Conservation (phyloP, 2,113 vertebrate genomes). For the Rhabdomys dilectus region DNA sequence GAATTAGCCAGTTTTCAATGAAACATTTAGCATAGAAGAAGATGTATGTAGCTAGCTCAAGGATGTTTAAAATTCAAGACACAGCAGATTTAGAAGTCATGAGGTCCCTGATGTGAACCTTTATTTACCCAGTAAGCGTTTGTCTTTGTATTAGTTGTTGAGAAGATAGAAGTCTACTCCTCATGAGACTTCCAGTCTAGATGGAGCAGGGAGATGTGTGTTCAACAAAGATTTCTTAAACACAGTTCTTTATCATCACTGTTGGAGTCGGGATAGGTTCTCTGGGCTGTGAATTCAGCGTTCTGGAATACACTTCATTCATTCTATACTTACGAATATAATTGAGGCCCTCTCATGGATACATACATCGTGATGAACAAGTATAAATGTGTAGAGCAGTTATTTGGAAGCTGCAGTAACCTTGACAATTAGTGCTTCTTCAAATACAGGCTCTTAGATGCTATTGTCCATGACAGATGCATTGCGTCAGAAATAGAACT, state of each 20-base stretch:
- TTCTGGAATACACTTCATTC: neutral
- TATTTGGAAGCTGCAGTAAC: neutral
- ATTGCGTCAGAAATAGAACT: neutral
- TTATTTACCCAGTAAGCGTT: slow-evolving; percentile 39
- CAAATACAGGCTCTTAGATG: neutral
- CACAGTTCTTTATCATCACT: neutral
- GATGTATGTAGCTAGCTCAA: neutral
- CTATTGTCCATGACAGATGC: neutral
- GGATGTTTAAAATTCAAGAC: neutral
- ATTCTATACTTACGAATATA: neutral
- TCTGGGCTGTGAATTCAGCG: neutral
- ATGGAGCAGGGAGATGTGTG: neutral
- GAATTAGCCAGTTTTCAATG: slow-evolving; percentile 17
- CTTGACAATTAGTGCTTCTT: neutral
- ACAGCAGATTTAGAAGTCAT: neutral
- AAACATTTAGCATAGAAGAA: neutral
- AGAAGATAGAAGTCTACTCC: neutral
- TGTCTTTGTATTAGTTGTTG: neutral
- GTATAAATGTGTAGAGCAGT: neutral
- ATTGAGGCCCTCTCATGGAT: neutral
- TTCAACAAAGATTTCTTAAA: neutral
- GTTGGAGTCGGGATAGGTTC: neutral
- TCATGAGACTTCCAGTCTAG: neutral
- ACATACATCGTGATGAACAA: neutral
- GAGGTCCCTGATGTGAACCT: neutral